These are phyloP conservation scores for Cygnus olor DNA, from an alignment of 2,797 vertebrate species.

Conservation along the genomic window DNA sequence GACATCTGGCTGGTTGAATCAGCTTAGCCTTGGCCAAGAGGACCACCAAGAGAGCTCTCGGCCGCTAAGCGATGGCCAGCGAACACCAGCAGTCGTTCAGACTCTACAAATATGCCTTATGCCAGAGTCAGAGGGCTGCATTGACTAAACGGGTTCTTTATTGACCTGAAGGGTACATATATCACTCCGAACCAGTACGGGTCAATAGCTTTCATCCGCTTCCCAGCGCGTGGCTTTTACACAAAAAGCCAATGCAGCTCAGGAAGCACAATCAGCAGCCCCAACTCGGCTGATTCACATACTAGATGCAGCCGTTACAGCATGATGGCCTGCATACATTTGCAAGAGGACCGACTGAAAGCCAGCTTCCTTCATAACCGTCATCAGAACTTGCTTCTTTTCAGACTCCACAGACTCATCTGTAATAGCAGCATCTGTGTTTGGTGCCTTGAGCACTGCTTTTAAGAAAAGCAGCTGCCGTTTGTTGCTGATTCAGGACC, in stretches of 20 bases:
- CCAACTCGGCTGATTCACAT: background rate
- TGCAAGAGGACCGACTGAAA: slow-evolving; percentile 22
- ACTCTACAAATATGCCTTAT: background rate
- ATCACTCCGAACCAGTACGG: slow-evolving; percentile 36
- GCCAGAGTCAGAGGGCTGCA: background rate
- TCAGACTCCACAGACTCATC: slow-evolving; percentile 41
- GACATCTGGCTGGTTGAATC: slow-evolving; percentile 55
- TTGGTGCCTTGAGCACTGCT: slow-evolving; percentile 6
- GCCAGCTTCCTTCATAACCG: slow-evolving; percentile 26
- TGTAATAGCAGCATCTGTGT: background rate
- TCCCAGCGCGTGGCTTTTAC: background rate
- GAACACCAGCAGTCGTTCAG: slow-evolving; percentile 23
- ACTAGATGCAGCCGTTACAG: slow-evolving; percentile 34
- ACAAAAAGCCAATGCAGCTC: background rate
- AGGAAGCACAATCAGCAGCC: slow-evolving; percentile 47
- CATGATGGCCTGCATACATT: slow-evolving; percentile 9
- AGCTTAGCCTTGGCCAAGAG: slow-evolving; percentile 46
- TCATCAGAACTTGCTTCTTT: slow-evolving; percentile 40
- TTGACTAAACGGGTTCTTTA: slow-evolving; percentile 1
- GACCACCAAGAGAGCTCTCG: slow-evolving; percentile 42
- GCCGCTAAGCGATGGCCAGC: background rate
- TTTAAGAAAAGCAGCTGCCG: slow-evolving; percentile 12
- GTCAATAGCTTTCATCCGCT: slow-evolving; percentile 53
- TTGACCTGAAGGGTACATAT: slow-evolving; percentile 36
- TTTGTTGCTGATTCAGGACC: slow-evolving; percentile 10